These are phyloP conservation scores for Hoplodrina blanda DNA, from an alignment of 2,888 invertebrate genomes.

Conservation along the genomic window DNA sequence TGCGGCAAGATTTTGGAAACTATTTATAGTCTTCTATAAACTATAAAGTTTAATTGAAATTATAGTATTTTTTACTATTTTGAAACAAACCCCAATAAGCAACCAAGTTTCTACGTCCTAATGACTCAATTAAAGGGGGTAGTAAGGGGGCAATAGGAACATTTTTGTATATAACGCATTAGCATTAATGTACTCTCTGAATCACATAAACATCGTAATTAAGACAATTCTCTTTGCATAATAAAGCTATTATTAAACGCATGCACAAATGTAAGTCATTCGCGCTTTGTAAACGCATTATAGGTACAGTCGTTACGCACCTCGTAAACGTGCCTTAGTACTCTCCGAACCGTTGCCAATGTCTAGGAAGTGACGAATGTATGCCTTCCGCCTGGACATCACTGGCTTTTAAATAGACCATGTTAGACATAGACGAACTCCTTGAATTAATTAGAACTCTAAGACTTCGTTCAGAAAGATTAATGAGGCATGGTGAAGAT, in stretches of 20 bases:
- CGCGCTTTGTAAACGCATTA: slow-evolving; percentile 33
- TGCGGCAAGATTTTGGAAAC: no score
- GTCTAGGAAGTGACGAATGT: slow-evolving; percentile 45
- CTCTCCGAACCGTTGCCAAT: slow-evolving; percentile 45
- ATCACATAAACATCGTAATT: background rate
- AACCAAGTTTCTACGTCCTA: no score
- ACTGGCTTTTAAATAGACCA: slow-evolving; percentile 13
- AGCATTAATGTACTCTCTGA: no score
- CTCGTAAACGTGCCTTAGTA: slow-evolving; percentile 48
- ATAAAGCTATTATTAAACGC: slow-evolving; percentile 24
- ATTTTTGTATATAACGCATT: no score
- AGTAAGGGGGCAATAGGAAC: no score
- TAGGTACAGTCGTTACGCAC: slow-evolving; percentile 31
- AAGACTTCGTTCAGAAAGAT: background rate
- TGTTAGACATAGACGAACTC: slow-evolving; percentile 16
- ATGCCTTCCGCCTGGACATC: slow-evolving; percentile 31
- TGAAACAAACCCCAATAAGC: no score
- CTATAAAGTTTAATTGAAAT: no score
- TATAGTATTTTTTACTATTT: no score
- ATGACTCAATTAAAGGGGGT: no score
- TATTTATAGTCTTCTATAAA: no score
- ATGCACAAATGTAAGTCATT: slow-evolving; percentile 31
- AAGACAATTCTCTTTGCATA: slow-evolving; percentile 1
- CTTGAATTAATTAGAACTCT: slow-evolving; percentile 15
- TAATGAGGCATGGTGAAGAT: background rate